Base-by-base conservation (phyloP, 2,888 invertebrate genomes). In the Hyalella azteca region DNA sequence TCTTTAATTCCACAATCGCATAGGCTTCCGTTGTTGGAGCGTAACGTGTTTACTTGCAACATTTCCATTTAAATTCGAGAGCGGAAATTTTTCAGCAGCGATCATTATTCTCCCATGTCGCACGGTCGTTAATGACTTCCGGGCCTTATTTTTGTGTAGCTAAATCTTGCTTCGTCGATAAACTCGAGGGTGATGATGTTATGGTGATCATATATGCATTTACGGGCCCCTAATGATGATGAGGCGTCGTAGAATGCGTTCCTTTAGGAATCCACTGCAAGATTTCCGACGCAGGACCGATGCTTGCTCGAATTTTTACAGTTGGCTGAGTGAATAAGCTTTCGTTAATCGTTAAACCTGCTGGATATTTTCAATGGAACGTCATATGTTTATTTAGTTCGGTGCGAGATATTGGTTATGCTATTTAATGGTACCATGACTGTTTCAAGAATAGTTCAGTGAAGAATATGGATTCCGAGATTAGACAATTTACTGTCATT, bases 201-300 rank as follows among this genome's bases (percentile, higher is more conserved):
- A 60, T 60, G 60, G 60, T 60, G 60, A 60, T 60, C 60, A 60
- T 60, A 60, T 60, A 60, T 60, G 60, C 60, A 60, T 60, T 60
- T 60, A 60, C 22, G 60, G 60, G 36, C 29, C 60, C 60, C 60
- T 60, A 60, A 60, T 60, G 60, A 60, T 60, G 60, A 60, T 60
- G 60, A 60, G 60, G 26, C 36, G 22, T 29, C 60, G 60, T 60
- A 22, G 19, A 60, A 36, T 60, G 29, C 60, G 36, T 29, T 54
- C 60, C 60, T 60, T 45, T 45, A 9, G 45, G 45, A 15, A 9
- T 45, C 45, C 15, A 11, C 36, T 19, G 60, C 36, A n/a, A 32
- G 32, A 60, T 60, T 60, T 54, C 29, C 19, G 60, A 60, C 22
- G 60, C 19, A 19, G 60, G 60, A 36, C 60, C 60, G 19, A 60